Evolutionary conservation across 2,888 invertebrate species (phyloP).

Genomic region (Gari tellinella): DNA sequence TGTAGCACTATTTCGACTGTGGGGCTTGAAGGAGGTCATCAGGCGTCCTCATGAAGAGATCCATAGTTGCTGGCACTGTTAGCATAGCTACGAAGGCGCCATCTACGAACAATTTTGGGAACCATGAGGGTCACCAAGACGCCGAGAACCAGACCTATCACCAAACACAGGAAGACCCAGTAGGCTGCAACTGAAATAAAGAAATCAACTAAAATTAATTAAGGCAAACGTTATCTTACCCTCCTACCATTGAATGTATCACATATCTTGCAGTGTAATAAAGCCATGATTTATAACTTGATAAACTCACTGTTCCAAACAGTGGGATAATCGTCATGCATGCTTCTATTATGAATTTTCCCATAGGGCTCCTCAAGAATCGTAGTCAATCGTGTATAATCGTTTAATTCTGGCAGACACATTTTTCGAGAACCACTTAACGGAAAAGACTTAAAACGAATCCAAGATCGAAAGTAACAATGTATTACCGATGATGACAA

Average conservation of each 20-base stretch:
- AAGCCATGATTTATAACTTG: too few relatives aligned
- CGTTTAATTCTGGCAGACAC: neutral
- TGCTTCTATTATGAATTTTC: too few relatives aligned
- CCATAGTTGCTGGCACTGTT: slow-evolving; percentile 21
- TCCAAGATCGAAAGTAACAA: too few relatives aligned
- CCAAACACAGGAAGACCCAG: slow-evolving; percentile 54
- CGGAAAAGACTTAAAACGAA: too few relatives aligned
- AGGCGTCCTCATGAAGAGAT: slow-evolving; percentile 23
- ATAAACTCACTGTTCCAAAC: too few relatives aligned
- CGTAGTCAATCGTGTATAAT: too few relatives aligned
- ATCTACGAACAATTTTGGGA: slow-evolving; percentile 49
- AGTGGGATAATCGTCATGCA: too few relatives aligned
- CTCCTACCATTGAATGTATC: neutral
- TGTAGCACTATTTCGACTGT: too few relatives aligned
- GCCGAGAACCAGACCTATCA: slow-evolving; percentile 64
- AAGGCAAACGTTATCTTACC: neutral
- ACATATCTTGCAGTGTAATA: too few relatives aligned
- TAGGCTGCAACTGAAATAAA: slow-evolving; percentile 56
- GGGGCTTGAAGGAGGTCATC: neutral
- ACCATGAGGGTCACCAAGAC: slow-evolving; percentile 44
- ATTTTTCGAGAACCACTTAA: neutral
- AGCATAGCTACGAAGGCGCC: slow-evolving; percentile 51
- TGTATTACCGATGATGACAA: too few relatives aligned
- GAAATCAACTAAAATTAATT: neutral
- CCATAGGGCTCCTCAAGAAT: too few relatives aligned